Evolutionary conservation across 2,113 vertebrate species (phyloP), one percentile per base, ranked within the genome.

Genomic region (Diphyllodes magnificus): DNA sequence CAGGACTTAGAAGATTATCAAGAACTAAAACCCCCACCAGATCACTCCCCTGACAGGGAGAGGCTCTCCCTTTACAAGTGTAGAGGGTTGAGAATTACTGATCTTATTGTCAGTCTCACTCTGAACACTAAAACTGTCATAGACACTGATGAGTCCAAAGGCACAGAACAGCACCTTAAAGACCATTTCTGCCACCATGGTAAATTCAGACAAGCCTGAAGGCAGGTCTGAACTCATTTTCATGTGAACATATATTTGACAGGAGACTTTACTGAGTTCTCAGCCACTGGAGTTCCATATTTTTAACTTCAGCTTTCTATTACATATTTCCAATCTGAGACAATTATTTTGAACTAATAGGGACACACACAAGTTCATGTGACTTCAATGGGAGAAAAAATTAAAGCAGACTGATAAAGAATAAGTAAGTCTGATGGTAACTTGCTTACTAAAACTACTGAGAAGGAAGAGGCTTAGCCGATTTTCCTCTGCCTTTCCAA

Each of bases 91-190:
- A 73, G 35, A 79, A 76, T 35, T 47, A 37, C 9, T 39, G 11
- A 79, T 30, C 6, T 65, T n/a, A 13, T 0, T 37, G 53, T 12
- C 76, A 59, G 24, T 6, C 31, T 28, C n/a, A 18, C n/a, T 63
- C 45, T 53, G 42, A 75, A 63, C 8, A 35, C 50, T 35, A 1
- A 4, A 56, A 19, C 1, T 21, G 7, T 4, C 7, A 16, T 0
- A 4, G 57, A 45, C 59, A 17, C 21, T 30, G 3, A 31, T 15
- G 13, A 21, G 13, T 24, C 23, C 37, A 15, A 57, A 70, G 68
- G 56, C 42, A 80, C 21, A 47, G 39, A 69, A 10, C 9, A 75
- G 33, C n/a, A 31, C 1, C 13, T 39, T 28, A 24, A 59, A 70
- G 25, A 53, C 16, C 27, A 42, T 24, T 93, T 35, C 80, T 79